phyloP scores from a whole-genome alignment of 1,140 invertebrate species.

The Bombus cullumanus region DNA sequence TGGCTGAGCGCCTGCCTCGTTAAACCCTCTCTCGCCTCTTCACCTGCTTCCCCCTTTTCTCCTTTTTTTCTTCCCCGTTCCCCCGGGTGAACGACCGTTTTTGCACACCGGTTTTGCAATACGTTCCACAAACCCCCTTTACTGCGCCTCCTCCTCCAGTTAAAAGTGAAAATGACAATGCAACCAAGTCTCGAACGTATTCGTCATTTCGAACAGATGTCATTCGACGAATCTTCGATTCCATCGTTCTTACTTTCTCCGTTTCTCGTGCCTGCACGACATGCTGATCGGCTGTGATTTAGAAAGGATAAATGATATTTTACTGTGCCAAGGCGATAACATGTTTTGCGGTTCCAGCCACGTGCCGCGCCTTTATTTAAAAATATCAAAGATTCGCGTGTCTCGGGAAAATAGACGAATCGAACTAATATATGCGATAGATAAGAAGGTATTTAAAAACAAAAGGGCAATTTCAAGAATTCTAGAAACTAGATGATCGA shows the following conservation, averaged over 20 bases:
- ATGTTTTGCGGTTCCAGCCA: not conserved
- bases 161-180: not conserved
- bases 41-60: conserved; percentile 24
- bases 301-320: not conserved
- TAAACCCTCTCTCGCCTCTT: conserved; percentile 64
- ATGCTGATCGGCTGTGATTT: not conserved
- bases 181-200: not conserved
- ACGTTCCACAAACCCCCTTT: not conserved
- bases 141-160: not conserved
- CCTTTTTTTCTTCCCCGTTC: conserved; percentile 3
- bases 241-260: not conserved
- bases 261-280: not conserved
- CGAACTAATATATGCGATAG: too few relatives aligned
- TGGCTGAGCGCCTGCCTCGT: conserved; percentile 71
- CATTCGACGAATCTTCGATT: not conserved
- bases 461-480: not conserved
- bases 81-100: conserved; percentile 67
- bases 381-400: not conserved
- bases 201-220: not conserved
- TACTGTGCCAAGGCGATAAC: not conserved
- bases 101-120: conserved; percentile 30
- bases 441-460: not conserved
- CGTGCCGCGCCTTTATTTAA: not conserved
- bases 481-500: too few relatives aligned
- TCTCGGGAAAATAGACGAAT: too few relatives aligned